Conservation (phyloP, 2,113 vertebrate genomes). For the Macheiramphus alcinus region DNA sequence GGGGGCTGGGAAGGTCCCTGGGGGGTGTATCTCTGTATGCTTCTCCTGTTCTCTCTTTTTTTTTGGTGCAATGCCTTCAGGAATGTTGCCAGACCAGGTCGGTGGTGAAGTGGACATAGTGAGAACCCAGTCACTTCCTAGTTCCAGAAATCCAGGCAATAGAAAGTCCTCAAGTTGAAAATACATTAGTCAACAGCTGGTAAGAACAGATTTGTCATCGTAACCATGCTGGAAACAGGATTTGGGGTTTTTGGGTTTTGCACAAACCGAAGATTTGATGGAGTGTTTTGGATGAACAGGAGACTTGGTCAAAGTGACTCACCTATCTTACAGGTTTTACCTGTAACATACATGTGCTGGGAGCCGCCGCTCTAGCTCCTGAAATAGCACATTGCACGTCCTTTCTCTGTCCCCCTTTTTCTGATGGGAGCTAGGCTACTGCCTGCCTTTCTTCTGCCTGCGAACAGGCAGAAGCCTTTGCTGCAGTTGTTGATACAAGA, state of each 20-base stretch:
- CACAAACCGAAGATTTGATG: neutral
- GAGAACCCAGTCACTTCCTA: neutral
- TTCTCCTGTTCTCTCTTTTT: neutral
- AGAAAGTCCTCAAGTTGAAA: neutral
- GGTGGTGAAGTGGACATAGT: neutral
- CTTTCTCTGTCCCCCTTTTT: neutral
- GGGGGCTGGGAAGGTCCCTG: neutral
- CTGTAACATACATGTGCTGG: neutral
- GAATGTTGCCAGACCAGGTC: conserved; percentile 30
- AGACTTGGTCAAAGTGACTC: neutral
- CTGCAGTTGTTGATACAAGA: neutral
- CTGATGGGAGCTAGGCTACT: neutral
- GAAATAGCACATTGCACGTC: rapidly evolving
- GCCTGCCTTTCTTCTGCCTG: neutral
- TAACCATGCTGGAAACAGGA: neutral
- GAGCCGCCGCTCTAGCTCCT: neutral
- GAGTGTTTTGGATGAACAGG: neutral
- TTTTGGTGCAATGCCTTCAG: neutral
- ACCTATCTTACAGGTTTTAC: neutral
- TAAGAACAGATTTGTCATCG: neutral
- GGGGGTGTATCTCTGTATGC: neutral
- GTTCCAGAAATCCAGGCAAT: neutral
- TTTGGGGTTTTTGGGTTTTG: neutral
- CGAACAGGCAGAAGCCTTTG: neutral
- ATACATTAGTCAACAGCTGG: neutral